phyloP scores from a whole-genome alignment of 1,140 invertebrate species.

The Zaprionus ghesquierei region DNA sequence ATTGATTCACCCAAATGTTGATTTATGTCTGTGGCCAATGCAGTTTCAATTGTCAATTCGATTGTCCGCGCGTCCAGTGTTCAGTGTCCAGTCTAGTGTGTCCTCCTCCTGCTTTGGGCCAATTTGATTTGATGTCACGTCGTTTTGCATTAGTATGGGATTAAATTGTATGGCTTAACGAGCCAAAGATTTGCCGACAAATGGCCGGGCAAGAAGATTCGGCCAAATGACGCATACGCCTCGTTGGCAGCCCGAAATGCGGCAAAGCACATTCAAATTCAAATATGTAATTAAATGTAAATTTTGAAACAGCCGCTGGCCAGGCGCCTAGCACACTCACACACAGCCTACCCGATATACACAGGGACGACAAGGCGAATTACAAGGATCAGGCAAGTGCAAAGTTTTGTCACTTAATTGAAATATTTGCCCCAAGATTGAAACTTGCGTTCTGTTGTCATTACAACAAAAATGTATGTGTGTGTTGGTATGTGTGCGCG shows the following conservation, averaged over 20 bases:
- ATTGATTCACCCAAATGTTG: conserved; percentile 51
- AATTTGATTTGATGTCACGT: conserved; percentile 42
- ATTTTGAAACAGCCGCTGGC: conserved; percentile 50
- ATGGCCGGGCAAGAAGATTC: conserved; percentile 36
- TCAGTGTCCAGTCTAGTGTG: conserved; percentile 1
- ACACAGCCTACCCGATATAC: conserved; percentile 1
- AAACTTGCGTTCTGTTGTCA: conserved; percentile 62
- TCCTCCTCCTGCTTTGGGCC: conserved; percentile 5
- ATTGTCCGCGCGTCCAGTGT: conserved; percentile 22
- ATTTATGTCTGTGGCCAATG: conserved; percentile 64
- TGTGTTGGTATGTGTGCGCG: neutral
- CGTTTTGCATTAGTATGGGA: conserved; percentile 42
- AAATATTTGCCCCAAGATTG: conserved; percentile 76
- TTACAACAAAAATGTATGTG: conserved; percentile 46
- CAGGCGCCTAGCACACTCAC: conserved; percentile 4
- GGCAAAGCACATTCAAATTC: conserved; percentile 50
- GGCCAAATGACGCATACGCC: conserved; percentile 53
- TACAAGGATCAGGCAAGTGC: conserved; percentile 53
- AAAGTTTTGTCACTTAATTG: conserved; percentile 77
- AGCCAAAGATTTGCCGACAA: conserved; percentile 53
- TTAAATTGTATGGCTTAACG: conserved; percentile 63
- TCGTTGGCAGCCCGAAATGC: conserved; percentile 39
- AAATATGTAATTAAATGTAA: conserved; percentile 75
- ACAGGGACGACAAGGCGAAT: conserved; percentile 39
- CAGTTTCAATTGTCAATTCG: conserved; percentile 62